These are phyloP conservation scores for Phrynocephalus vlangalii DNA, from an alignment of 2,797 vertebrate species.

Conservation along the genomic window DNA sequence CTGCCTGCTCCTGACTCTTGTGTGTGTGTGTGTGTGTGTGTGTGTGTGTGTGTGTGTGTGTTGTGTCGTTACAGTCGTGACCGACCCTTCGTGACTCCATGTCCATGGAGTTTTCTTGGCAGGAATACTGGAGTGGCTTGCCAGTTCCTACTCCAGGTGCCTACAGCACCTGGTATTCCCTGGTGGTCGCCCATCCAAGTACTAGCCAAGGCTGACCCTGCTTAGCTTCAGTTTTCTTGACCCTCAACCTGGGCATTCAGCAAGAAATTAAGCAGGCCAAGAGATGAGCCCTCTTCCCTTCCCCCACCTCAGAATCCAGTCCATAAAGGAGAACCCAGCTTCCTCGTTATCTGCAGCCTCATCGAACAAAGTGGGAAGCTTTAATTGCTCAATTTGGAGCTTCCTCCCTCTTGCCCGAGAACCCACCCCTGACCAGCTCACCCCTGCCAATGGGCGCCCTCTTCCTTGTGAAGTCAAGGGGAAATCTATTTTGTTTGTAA, in stretches of 20 bases:
- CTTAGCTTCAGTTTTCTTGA: not conserved
- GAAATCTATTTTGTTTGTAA: constrained; percentile 75
- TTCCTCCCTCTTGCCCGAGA: not conserved
- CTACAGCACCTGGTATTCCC: too few relatives aligned
- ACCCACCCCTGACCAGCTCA: constrained; percentile 39
- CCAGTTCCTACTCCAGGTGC: too few relatives aligned
- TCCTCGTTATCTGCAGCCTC: not conserved
- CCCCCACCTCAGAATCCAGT: not conserved
- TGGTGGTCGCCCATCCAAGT: too few relatives aligned
- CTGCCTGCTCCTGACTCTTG: not conserved
- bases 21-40: too few relatives aligned
- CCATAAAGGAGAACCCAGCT: too few relatives aligned
- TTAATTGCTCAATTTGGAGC: rapidly evolving
- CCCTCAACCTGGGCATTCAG: not conserved
- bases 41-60: too few relatives aligned
- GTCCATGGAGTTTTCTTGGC: too few relatives aligned
- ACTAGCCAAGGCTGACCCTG: too few relatives aligned
- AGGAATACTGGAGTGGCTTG: too few relatives aligned
- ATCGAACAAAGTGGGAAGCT: not conserved
- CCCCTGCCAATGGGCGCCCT: constrained; percentile 27
- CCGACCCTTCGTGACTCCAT: too few relatives aligned
- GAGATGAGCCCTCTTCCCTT: not conserved
- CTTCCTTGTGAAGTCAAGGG: constrained; percentile 55
- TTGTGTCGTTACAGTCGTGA: too few relatives aligned
- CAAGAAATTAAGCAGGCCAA: not conserved